A percentile compares a stretch with the other conserved stretches of the same genome.
These are phyloP conservation scores for Campaea margaritaria DNA, from an alignment of 2,888 invertebrate genomes.

Conservation along the genomic window DNA sequence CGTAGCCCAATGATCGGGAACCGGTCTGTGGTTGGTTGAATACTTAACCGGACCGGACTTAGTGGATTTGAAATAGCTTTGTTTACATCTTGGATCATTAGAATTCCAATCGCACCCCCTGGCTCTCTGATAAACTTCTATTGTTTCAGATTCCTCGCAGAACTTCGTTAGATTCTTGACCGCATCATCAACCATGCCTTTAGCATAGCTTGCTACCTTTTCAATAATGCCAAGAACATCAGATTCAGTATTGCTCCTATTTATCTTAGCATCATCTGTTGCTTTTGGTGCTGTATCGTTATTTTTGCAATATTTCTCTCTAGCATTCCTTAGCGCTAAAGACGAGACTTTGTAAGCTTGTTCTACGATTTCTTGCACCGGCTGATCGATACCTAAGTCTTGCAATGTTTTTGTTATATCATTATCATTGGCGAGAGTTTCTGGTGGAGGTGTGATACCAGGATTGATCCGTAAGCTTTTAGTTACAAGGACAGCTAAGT, in stretches of 20 bases:
- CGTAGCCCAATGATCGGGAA: slow-evolving; percentile 48
- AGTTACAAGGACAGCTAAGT: slow-evolving; percentile 21
- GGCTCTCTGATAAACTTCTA: slow-evolving; percentile 52
- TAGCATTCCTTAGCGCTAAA: slow-evolving; percentile 57
- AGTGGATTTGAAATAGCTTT: slow-evolving; percentile 50
- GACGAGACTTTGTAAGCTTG: slow-evolving; percentile 56
- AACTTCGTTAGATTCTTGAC: slow-evolving; percentile 57
- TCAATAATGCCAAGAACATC: slow-evolving; percentile 58
- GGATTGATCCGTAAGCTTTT: slow-evolving; percentile 67
- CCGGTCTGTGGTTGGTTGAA: slow-evolving; percentile 61
- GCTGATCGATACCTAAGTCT: slow-evolving; percentile 54
- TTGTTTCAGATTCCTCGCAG: slow-evolving; percentile 52
- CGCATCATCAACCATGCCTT: slow-evolving; percentile 53
- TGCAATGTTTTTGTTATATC: slow-evolving; percentile 40
- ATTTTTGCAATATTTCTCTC: slow-evolving; percentile 60
- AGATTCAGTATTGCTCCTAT: slow-evolving; percentile 31
- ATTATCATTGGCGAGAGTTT: slow-evolving; percentile 18
- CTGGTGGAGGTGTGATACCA: slow-evolving; percentile 67
- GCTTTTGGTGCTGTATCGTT: slow-evolving; percentile 25
- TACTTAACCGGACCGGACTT: slow-evolving; percentile 51
- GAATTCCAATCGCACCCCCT: slow-evolving; percentile 27
- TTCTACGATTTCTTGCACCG: slow-evolving; percentile 57
- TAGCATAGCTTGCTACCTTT: slow-evolving; percentile 51
- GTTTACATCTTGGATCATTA: slow-evolving; percentile 39
- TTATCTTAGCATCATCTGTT: slow-evolving; percentile 14